A percentile compares a stretch with the other conserved stretches of the same genome.
Conservation (phyloP, 2,797 vertebrate genomes). For the Picus viridis region DNA sequence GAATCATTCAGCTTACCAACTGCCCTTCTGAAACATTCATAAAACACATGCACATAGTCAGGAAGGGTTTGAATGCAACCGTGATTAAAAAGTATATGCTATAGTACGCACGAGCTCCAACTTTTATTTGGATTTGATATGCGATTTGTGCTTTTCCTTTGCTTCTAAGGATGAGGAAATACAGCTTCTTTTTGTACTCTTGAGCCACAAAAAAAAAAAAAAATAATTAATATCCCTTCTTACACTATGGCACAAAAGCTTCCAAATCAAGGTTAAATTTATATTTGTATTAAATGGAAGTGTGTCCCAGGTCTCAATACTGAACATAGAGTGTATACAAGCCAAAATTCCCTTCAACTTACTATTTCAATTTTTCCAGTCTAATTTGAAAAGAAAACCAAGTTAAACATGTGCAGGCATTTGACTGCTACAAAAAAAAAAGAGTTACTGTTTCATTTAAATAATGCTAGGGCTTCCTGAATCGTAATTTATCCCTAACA, state of each 20-base stretch:
- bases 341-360: background rate
- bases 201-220: background rate
- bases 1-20: constrained; percentile 79
- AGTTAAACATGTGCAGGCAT: background rate
- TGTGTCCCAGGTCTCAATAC: background rate
- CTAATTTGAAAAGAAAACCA: background rate
- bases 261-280: background rate
- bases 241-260: background rate
- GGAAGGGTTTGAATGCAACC: background rate
- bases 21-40: constrained; percentile 71
- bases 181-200: background rate
- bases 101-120: background rate
- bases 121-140: background rate
- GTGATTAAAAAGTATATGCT: background rate
- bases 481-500: constrained; percentile 7
- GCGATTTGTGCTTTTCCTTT: background rate
- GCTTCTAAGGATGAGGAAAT: background rate
- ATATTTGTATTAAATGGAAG: background rate
- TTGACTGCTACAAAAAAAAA: background rate
- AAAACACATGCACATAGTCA: constrained; percentile 53
- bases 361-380: background rate
- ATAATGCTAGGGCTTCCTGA: constrained; percentile 16
- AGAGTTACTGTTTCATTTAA: background rate
- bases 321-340: background rate
- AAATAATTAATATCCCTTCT: background rate